Evolutionary conservation across 1,140 invertebrate species (phyloP).

Genomic region (Olivierus martensii): DNA sequence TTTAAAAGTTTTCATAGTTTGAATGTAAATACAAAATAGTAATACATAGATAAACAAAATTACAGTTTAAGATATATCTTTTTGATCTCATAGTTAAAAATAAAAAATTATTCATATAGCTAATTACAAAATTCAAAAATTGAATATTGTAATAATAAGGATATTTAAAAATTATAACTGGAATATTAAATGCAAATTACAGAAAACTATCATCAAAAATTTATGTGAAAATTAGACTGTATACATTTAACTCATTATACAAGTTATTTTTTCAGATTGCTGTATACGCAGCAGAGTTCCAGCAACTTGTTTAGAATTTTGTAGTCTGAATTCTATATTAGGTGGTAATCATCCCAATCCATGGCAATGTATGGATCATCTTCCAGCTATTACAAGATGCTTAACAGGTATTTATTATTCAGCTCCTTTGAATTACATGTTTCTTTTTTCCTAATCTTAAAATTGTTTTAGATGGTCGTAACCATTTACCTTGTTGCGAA

Average conservation of each 20-base stretch:
- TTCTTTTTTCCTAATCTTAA: background rate
- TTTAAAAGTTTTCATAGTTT: too few species aligned
- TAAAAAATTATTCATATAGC: too few species aligned
- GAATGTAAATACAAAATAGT: too few species aligned
- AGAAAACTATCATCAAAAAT: too few species aligned
- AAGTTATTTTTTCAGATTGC: constrained; percentile 44
- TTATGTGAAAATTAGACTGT: too few species aligned
- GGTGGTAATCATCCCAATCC: constrained; percentile 62
- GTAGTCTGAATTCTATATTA: constrained; percentile 63
- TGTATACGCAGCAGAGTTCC: constrained; percentile 52
- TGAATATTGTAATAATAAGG: background rate
- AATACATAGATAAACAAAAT: too few species aligned
- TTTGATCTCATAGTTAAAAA: too few species aligned
- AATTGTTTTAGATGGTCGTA: constrained; percentile 46
- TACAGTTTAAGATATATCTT: too few species aligned
- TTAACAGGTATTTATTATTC: constrained; percentile 34
- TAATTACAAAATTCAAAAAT: too few species aligned
- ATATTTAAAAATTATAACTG: too few species aligned
- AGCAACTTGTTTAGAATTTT: constrained; percentile 54
- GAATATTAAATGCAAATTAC: too few species aligned
- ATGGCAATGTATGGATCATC: constrained; percentile 57
- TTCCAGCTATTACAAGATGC: constrained; percentile 54
- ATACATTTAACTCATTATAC: too few species aligned
- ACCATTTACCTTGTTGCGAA: constrained; percentile 68
- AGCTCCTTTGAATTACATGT: background rate